These are phyloP conservation scores for Drosophila seclusa DNA, from an alignment of 2,888 invertebrate species.

Conservation along the genomic window DNA sequence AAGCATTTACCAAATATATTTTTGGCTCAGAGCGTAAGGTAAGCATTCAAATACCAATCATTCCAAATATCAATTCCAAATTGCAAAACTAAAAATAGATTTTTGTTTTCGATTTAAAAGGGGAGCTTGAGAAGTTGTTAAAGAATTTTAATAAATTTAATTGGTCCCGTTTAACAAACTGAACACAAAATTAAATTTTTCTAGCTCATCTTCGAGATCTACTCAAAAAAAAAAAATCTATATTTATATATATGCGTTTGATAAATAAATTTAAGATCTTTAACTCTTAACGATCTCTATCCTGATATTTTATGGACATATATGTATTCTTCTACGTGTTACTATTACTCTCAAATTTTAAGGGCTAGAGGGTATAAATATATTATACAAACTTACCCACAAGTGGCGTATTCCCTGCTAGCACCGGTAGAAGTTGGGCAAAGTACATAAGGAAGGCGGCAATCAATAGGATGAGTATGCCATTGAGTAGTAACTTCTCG, in stretches of 20 bases:
- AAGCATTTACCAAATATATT: conserved; percentile 1
- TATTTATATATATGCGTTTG: too few species aligned
- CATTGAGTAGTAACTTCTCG: conserved; percentile 88
- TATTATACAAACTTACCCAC: conserved; percentile 81
- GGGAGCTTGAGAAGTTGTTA: not conserved
- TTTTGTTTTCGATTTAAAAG: not conserved
- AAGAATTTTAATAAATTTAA: not conserved
- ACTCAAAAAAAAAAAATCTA: not conserved
- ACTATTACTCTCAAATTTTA: not conserved
- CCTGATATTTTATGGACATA: not conserved
- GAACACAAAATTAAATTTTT: not conserved
- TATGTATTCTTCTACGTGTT: not conserved
- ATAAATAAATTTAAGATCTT: not conserved
- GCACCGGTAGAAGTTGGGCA: conserved; percentile 86
- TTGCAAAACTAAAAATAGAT: not conserved
- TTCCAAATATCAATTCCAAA: conserved; percentile 1
- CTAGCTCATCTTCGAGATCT: not conserved
- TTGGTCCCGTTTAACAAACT: not conserved
- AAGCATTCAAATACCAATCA: not conserved
- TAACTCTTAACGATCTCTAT: not conserved
- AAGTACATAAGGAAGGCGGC: conserved; percentile 88
- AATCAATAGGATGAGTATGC: conserved; percentile 87
- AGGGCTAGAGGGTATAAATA: not conserved
- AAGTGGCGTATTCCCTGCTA: conserved; percentile 85
- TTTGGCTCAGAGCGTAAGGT: not conserved